Evolutionary conservation across 2,113 vertebrate genomes (phyloP).

Genomic region (Lophura nycthemera): DNA sequence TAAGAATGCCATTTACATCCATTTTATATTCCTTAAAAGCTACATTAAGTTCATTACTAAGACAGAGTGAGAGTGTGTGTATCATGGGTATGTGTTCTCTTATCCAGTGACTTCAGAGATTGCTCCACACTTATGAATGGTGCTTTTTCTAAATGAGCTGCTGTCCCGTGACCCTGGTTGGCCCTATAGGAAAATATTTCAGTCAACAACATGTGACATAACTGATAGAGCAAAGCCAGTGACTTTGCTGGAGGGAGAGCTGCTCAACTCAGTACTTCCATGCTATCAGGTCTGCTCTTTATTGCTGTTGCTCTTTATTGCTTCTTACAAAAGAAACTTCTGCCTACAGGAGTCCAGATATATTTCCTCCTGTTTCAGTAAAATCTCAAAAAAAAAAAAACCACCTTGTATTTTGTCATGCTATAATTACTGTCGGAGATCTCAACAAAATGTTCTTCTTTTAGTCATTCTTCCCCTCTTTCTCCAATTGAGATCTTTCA

Average conservation of each 20-base stretch:
- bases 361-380: background rate
- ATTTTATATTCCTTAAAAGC: background rate
- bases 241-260: accelerated
- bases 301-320: background rate
- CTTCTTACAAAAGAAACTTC: background rate
- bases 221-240: background rate
- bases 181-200: background rate
- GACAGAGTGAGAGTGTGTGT: background rate
- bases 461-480: background rate
- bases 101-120: background rate
- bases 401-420: background rate
- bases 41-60: background rate
- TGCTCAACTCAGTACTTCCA: accelerated
- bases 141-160: constrained; percentile 18
- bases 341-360: background rate
- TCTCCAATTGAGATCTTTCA: background rate
- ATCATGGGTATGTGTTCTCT: background rate
- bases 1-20: background rate
- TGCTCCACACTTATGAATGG: background rate
- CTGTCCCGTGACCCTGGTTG: constrained; percentile 26
- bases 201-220: background rate
- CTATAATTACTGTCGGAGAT: background rate
- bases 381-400: background rate
- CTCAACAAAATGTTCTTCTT: background rate
- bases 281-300: accelerated